phyloP scores from a whole-genome alignment of 2,113 vertebrate genomes.

The Sakesphorus luctuosus region DNA sequence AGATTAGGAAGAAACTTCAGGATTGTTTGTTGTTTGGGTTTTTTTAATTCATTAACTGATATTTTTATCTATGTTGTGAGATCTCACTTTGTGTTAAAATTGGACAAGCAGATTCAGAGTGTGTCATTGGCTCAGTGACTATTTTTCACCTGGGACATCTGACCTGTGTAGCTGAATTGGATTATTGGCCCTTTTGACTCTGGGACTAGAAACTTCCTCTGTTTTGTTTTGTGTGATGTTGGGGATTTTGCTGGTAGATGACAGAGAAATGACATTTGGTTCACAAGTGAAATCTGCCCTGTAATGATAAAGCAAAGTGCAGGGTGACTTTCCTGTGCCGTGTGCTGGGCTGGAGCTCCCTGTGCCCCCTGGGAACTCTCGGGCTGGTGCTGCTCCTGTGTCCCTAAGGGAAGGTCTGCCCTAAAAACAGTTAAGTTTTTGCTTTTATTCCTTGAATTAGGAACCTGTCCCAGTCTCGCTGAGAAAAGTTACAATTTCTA shows the following conservation, averaged over 20 bases:
- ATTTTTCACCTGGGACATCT: background rate
- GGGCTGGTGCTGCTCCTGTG: rapidly evolving
- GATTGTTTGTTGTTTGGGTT: background rate
- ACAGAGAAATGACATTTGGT: background rate
- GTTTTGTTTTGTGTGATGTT: background rate
- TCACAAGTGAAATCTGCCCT: background rate
- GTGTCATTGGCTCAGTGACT: background rate
- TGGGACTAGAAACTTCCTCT: conserved; percentile 3
- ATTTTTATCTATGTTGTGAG: background rate
- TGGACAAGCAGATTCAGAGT: background rate
- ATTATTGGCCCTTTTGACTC: background rate
- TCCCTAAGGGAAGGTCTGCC: background rate
- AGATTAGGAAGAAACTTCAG: background rate
- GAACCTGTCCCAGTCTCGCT: background rate
- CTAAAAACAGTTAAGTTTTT: background rate
- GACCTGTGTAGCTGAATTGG: background rate
- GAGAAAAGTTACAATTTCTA: background rate
- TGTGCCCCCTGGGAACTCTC: background rate
- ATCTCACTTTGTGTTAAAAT: background rate
- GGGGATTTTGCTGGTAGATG: background rate
- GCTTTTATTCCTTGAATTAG: background rate
- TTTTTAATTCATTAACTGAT: background rate
- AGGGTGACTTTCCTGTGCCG: background rate
- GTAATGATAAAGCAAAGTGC: background rate
- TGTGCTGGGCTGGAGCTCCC: background rate